Evolutionary conservation across 2,113 vertebrate species (phyloP).

Genomic region (Archocentrus centrarchus): DNA sequence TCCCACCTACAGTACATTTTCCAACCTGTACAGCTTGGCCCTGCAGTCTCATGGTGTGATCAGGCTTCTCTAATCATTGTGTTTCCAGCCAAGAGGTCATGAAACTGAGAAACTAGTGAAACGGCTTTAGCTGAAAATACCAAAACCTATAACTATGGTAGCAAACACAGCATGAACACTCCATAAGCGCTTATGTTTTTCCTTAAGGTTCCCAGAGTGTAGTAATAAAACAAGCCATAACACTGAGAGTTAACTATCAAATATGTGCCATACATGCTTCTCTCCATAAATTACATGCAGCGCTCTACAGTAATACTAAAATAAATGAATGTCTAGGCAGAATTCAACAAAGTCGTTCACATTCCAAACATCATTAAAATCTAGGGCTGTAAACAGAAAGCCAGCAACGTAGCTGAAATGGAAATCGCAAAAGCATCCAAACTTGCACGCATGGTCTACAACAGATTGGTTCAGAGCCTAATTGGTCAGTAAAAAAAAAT

Average conservation of each 20-base stretch:
- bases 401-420: constrained; percentile 39
- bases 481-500: constrained; percentile 53
- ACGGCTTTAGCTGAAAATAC: not conserved
- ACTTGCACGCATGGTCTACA: constrained; percentile 39
- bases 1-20: constrained; percentile 24
- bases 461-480: constrained; percentile 30
- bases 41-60: not conserved
- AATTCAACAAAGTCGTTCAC: not conserved
- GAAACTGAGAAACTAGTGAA: constrained; percentile 6
- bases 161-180: not conserved
- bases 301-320: not conserved
- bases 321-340: constrained; percentile 20
- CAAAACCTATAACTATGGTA: not conserved
- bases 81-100: constrained; percentile 28
- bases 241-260: not conserved
- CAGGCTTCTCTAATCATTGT: constrained; percentile 11
- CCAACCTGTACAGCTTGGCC: not conserved
- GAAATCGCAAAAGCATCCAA: constrained; percentile 45
- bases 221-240: not conserved
- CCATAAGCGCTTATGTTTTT: not conserved
- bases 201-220: not conserved
- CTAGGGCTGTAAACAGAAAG: constrained; percentile 35
- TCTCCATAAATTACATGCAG: not conserved
- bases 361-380: constrained; percentile 49
- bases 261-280: not conserved